Base-by-base conservation (phyloP, 2,888 invertebrate genomes). In the Drosophila nigritarsus region DNA sequence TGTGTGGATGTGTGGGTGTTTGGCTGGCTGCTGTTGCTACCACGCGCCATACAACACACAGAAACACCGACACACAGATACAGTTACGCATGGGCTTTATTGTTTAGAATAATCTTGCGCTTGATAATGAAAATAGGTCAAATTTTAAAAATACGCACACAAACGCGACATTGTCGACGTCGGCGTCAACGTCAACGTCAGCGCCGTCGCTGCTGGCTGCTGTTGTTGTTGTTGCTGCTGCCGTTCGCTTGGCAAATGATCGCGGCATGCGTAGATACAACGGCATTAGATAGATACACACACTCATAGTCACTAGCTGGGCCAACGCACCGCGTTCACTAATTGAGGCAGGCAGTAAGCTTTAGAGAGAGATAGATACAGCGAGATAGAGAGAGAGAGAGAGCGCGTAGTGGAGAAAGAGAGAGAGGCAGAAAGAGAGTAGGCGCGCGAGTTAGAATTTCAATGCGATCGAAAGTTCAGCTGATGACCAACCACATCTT, bases 71-170 rank as follows among this genome's bases (percentile, higher is more conserved):
- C 29, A 40, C 54, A 77, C 65, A 77, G 49, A 74, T 30, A 69
- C 67, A 75, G 65, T 66, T 56, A 75, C 66, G 69, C 73, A 75
- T 80, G 71, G 75, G 69, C 71, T 75, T 88, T 91, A 90, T 91
- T 92, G 92, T 92, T 92, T 91, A 91, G 92, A 92, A 92, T 92
- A 92, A 92, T 92, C 92, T 92, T 92, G 92, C 91, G 92, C 90
- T 92, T 92, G 92, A 92, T 92, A 92, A 92, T 92, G 92, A 92
- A 92, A 92, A 92, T 92, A 90, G 92, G 92, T 92, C 92, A 92
- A 92, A 92, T 92, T 91, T 90, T 89, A 91, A 90, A 91, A 89
- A 87, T 83, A 90, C 81, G 81, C 79, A 84, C 82, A 83, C 84
- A 89, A 82, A 82, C 82, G 82, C 88, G 85, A 88, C 89, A 85